A percentile compares a stretch with the other conserved stretches of the same genome.
phyloP scores from a whole-genome alignment of 1,140 invertebrate genomes.

The Colletes gigas region DNA sequence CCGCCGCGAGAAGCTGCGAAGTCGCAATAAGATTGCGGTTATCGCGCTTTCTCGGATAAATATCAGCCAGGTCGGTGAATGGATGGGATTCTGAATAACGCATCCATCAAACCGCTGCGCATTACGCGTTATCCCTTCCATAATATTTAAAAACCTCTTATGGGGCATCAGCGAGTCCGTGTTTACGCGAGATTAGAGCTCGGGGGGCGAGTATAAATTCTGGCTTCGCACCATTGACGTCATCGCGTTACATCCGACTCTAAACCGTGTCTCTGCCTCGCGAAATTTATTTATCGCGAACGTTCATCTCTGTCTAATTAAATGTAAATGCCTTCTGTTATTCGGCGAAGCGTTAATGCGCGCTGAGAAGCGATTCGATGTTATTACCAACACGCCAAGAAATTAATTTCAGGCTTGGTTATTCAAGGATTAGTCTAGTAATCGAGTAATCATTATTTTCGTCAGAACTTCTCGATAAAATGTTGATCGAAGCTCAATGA shows the following conservation, averaged over 20 bases:
- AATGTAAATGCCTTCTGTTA: neutral
- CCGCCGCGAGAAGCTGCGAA: constrained; percentile 12
- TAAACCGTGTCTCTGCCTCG: neutral
- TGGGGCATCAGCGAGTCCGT: constrained; percentile 7
- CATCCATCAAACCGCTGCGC: constrained; percentile 48
- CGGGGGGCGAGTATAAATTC: constrained; percentile 20
- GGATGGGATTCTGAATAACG: constrained; percentile 49
- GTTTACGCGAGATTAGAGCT: constrained; percentile 25
- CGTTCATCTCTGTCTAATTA: neutral
- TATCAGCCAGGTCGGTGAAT: constrained; percentile 35
- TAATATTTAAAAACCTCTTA: constrained; percentile 43
- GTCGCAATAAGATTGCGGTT: constrained; percentile 53
- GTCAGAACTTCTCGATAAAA: no score
- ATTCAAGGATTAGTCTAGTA: neutral
- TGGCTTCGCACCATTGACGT: neutral
- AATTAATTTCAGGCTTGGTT: no score
- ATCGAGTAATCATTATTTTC: no score
- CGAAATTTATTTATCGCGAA: neutral
- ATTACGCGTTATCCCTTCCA: constrained; percentile 30
- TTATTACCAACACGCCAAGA: no score
- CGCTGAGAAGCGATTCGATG: neutral
- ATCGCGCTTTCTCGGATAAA: constrained; percentile 41
- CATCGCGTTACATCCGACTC: constrained; percentile 1
- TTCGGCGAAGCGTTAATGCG: neutral
- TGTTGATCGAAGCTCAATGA: no score